Conservation (phyloP, 2,888 invertebrate species). For the Pammene fasciana region DNA sequence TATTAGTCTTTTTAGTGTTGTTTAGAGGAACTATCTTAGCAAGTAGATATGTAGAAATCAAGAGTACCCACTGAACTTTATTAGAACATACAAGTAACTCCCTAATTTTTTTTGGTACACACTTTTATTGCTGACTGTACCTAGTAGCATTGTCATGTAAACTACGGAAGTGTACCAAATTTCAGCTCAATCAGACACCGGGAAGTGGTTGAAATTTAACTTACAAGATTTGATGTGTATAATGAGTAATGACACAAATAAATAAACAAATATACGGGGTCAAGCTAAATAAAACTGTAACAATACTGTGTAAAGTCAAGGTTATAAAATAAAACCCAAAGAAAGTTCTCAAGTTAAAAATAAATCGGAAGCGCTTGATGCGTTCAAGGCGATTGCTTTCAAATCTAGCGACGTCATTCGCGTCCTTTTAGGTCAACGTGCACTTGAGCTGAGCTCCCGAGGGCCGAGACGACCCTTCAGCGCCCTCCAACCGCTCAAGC, state of each 20-base stretch:
- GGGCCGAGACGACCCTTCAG: constrained; percentile 48
- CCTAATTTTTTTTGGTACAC: too few species aligned
- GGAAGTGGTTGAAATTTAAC: too few species aligned
- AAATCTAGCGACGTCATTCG: constrained; percentile 54
- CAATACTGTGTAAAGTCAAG: neutral
- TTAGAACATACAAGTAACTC: neutral
- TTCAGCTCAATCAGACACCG: too few species aligned
- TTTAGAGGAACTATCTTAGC: neutral
- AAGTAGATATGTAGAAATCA: neutral
- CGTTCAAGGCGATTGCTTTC: constrained; percentile 29
- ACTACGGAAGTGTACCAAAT: too few species aligned
- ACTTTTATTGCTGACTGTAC: too few species aligned
- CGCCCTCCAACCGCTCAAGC: constrained; percentile 43
- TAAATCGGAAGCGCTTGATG: constrained; percentile 20
- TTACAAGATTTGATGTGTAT: too few species aligned
- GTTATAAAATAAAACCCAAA: neutral
- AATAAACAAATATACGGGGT: too few species aligned
- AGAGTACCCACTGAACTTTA: neutral
- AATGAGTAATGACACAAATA: too few species aligned
- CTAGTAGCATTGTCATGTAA: too few species aligned
- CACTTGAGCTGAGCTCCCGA: constrained; percentile 56
- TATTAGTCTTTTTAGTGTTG: too few species aligned
- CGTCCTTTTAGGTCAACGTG: constrained; percentile 61
- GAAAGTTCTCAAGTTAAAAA: constrained; percentile 14
- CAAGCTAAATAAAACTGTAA: too few species aligned